Evolutionary conservation across 2,113 vertebrate species (phyloP).

Genomic region (Leucosticte australis): DNA sequence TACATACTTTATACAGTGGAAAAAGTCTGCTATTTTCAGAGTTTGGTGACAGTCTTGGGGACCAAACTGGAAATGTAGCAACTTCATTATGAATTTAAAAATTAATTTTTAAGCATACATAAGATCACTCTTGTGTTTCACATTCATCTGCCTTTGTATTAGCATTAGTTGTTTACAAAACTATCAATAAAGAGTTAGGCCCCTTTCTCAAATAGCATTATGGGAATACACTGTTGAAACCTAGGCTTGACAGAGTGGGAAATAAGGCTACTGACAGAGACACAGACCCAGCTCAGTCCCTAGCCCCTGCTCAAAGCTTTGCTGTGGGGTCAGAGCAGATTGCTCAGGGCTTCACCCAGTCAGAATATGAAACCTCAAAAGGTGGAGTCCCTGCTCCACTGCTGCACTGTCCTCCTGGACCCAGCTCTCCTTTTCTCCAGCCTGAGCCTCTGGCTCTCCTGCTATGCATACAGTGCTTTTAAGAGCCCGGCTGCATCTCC

Average conservation of each 20-base stretch:
- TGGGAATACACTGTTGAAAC: not conserved
- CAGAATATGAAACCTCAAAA: not conserved
- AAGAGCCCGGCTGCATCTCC: rapidly evolving
- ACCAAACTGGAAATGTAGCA: not conserved
- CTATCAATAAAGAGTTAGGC: not conserved
- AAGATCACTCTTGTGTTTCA: not conserved
- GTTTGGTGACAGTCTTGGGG: not conserved
- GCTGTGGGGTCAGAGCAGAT: not conserved
- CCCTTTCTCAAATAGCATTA: not conserved
- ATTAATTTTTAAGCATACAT: not conserved
- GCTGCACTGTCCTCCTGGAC: not conserved
- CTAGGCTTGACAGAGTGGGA: not conserved
- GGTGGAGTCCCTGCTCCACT: not conserved
- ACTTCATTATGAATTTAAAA: not conserved
- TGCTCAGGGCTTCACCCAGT: not conserved
- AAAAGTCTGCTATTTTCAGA: not conserved
- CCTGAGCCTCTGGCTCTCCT: rapidly evolving
- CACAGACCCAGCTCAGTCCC: rapidly evolving
- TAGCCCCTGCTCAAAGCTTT: not conserved
- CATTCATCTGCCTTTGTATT: not conserved
- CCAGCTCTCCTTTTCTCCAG: not conserved
- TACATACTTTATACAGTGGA: not conserved
- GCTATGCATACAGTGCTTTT: rapidly evolving
- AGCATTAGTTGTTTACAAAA: not conserved
- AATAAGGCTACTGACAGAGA: not conserved